These are phyloP conservation scores for Ranitomeya imitator DNA, from an alignment of 2,113 vertebrate species.

Conservation along the genomic window DNA sequence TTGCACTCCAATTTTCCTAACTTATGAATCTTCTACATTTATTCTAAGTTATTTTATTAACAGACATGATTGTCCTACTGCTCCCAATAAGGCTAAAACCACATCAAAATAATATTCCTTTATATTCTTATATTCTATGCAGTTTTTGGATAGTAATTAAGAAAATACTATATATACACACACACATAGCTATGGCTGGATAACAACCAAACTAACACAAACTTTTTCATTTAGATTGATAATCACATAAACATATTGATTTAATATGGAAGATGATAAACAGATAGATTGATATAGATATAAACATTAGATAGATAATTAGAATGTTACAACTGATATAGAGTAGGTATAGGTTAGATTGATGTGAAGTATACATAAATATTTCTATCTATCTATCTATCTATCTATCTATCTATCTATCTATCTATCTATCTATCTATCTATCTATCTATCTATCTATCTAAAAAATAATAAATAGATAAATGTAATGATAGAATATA, in stretches of 20 bases:
- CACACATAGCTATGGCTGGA: not conserved
- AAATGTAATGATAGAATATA: too few species aligned
- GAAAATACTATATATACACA: not conserved
- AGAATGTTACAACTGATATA: too few species aligned
- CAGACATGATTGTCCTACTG: not conserved
- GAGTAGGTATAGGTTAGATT: too few species aligned
- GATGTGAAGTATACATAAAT: too few species aligned
- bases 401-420: too few species aligned
- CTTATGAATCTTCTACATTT: too few species aligned
- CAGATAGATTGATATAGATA: not conserved
- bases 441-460: too few species aligned
- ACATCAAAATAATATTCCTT: not conserved
- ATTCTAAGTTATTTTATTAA: too few species aligned
- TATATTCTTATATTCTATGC: not conserved
- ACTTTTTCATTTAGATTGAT: not conserved
- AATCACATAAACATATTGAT: not conserved
- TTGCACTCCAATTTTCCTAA: too few species aligned
- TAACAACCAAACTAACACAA: not conserved
- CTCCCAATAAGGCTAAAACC: not conserved
- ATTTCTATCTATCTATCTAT: too few species aligned
- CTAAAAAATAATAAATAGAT: too few species aligned
- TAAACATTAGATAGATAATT: not conserved
- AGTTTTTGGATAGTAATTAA: not conserved
- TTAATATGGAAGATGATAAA: not conserved
- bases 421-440: too few species aligned